phyloP scores from a whole-genome alignment of 2,797 vertebrate species.

The Oreochromis grahami region DNA sequence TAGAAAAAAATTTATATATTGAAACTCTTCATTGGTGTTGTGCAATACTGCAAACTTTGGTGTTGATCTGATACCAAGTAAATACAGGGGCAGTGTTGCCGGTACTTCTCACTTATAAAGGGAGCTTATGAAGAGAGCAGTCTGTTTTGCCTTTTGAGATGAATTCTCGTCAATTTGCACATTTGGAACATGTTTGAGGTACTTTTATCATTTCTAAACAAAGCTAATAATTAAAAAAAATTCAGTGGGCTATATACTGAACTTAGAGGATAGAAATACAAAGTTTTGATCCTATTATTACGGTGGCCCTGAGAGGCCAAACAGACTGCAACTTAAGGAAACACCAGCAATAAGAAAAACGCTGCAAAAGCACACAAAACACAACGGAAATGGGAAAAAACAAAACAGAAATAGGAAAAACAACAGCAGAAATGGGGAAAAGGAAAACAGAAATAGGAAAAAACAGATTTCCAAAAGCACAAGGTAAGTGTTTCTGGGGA shows the following conservation, averaged over 20 bases:
- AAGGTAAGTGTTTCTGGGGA: not conserved
- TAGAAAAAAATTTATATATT: not conserved
- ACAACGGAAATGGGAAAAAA: not conserved
- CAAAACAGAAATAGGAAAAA: accelerated
- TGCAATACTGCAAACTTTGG: not conserved
- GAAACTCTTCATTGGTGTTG: not conserved
- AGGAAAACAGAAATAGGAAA: accelerated
- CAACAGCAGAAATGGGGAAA: too few relatives aligned
- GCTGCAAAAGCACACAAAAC: not conserved
- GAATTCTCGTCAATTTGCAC: accelerated
- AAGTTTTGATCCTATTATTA: not conserved
- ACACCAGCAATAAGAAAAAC: not conserved
- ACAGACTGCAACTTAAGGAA: not conserved
- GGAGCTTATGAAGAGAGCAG: accelerated
- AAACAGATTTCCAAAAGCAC: not conserved
- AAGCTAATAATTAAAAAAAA: not conserved
- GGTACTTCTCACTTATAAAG: not conserved
- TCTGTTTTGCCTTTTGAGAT: not conserved
- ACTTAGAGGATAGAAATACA: not conserved
- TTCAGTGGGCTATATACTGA: accelerated
- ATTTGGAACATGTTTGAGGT: not conserved
- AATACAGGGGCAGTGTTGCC: not conserved
- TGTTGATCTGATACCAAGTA: not conserved
- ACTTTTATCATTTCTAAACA: not conserved
- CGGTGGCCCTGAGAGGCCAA: not conserved